Evolutionary conservation across 2,888 invertebrate genomes (phyloP).

Genomic region (Ceriagrion tenellum): DNA sequence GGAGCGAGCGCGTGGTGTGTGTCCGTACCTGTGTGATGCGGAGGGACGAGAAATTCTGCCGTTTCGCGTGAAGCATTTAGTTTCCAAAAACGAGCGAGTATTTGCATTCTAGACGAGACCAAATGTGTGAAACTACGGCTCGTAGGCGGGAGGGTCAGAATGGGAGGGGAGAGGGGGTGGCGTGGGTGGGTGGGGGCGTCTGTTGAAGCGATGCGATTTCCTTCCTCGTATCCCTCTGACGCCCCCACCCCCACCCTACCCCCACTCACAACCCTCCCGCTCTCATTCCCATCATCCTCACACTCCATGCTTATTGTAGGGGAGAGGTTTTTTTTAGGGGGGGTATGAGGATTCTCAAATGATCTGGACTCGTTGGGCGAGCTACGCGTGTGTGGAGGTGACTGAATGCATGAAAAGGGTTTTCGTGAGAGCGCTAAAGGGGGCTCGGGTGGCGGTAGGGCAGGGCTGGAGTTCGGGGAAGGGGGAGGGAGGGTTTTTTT

Average conservation of each 20-base stretch:
- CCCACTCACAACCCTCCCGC: neutral
- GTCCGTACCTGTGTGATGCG: neutral
- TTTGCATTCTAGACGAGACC: slow-evolving; percentile 46
- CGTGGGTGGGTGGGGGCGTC: neutral
- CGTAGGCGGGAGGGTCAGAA: neutral
- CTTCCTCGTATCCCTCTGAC: neutral
- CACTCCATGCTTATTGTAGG: neutral
- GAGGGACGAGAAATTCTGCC: neutral
- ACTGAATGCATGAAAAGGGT: neutral
- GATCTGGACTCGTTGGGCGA: neutral
- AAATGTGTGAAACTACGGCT: slow-evolving; percentile 20
- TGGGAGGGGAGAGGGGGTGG: neutral
- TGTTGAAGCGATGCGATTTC: neutral
- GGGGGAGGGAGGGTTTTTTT: neutral
- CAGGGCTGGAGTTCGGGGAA: neutral
- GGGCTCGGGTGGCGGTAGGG: neutral
- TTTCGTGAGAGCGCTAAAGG: neutral
- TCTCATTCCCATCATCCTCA: neutral
- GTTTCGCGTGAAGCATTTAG: slow-evolving; percentile 27
- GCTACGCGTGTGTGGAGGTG: neutral
- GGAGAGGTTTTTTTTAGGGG: neutral
- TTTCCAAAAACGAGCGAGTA: slow-evolving; percentile 47
- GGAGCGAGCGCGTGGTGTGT: neutral
- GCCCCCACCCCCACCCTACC: neutral
- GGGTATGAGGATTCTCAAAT: slow-evolving; percentile 48